These are phyloP conservation scores for Butorides virescens DNA, from an alignment of 2,113 vertebrate genomes.

Conservation along the genomic window DNA sequence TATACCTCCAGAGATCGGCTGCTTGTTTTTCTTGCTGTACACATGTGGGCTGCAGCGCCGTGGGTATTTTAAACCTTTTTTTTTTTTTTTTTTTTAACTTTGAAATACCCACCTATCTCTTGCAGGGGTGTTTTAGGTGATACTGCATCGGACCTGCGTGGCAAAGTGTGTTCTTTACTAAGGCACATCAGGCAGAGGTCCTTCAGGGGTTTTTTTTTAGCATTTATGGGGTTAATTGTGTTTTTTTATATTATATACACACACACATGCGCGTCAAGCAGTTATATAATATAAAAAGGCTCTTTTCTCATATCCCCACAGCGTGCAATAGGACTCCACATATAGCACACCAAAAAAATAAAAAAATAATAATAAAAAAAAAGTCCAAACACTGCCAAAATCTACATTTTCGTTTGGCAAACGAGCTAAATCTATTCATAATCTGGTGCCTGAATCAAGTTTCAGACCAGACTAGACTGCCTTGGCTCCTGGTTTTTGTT, in stretches of 20 bases:
- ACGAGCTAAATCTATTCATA: slow-evolving; percentile 83
- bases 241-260: slow-evolving; percentile 65
- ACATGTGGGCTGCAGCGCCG: neutral
- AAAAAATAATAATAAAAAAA: slow-evolving; percentile 64
- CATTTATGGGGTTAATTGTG: slow-evolving; percentile 78
- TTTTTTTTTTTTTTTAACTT: neutral
- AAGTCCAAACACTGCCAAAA: slow-evolving; percentile 82
- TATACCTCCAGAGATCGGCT: slow-evolving; percentile 19
- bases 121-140: neutral
- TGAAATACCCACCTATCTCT: neutral
- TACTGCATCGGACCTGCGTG: neutral
- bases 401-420: slow-evolving; percentile 91
- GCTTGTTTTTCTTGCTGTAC: slow-evolving; percentile 52
- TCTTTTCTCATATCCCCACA: slow-evolving; percentile 81
- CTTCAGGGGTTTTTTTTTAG: neutral
- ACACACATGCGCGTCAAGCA: slow-evolving; percentile 64
- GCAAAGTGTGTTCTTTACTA: neutral
- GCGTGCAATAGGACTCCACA: slow-evolving; percentile 74
- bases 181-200: neutral
- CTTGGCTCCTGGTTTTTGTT: slow-evolving; percentile 82
- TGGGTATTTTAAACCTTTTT: neutral
- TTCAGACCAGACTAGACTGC: slow-evolving; percentile 83
- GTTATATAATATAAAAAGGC: slow-evolving; percentile 87
- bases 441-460: slow-evolving; percentile 84
- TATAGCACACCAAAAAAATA: slow-evolving; percentile 67